Base-by-base conservation (phyloP, 2,113 vertebrate species). In the Oxyruncus cristatus region DNA sequence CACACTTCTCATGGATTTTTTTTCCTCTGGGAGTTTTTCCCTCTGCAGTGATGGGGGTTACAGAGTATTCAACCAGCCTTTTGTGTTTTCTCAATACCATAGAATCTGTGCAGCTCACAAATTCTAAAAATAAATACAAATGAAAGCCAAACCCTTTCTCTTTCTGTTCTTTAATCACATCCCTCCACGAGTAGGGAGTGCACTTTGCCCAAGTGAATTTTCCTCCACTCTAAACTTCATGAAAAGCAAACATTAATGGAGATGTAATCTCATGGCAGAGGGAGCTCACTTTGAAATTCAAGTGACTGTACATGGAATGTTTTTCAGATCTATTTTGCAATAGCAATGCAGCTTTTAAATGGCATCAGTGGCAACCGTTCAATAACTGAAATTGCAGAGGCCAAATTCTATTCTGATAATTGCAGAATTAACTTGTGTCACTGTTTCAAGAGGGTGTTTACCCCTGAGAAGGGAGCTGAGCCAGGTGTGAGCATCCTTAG, bases 111-210 rank as follows among this genome's bases (percentile, higher is more conserved):
- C 83, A 71, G 72, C 42, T 88, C 91, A 84, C 39, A 61, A 70
- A 27, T 89, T 89, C 95, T 87, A 94, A 89, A 97, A 94, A 89
- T 81, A 93, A 93, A 94, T 13, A 72, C 39, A 88, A 94, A 81
- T 65, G 88, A 84, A 91, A 96, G 78, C 58, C 71, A 88, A 87
- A 6, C n/a, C 62, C 46, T 85, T 88, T 84, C 61, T 81, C 76
- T 74, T 74, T 35, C 72, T 30, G 49, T 44, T 50, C 83, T 94
- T 81, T 78, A 87, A 68, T 94, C 95, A 89, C 73, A 56, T 52
- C 26, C 82, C 76, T 86, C 70, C 86, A 53, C 1, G 68, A 78
- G 76, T 13, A 81, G 82, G 88, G 92, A 95, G 70, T 53, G 49
- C 53, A 49, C 80, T 89, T 72, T 89, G 88, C 73, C 93, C 88